Conservation (phyloP, 2,797 vertebrate species). For the Lutjanus campechanus region DNA sequence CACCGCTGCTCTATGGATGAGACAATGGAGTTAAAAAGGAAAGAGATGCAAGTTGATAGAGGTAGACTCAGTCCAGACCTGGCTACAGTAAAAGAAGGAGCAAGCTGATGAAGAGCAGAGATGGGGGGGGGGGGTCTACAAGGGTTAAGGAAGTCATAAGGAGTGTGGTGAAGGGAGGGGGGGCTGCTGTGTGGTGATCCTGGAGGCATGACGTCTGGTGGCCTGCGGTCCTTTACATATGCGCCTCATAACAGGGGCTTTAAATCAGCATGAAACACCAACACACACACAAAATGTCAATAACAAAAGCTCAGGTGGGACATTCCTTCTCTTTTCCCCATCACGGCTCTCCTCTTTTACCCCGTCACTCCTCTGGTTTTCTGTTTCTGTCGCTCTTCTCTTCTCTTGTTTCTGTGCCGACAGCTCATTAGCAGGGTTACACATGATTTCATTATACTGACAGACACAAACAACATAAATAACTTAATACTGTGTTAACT, state of each 20-base stretch:
- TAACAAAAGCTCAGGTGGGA: constrained; percentile 53
- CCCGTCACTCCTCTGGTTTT: background rate
- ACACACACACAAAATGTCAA: constrained; percentile 40
- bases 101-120: constrained; percentile 28
- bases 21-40: background rate
- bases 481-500: constrained; percentile 41
- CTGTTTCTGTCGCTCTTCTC: background rate
- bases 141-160: constrained; percentile 28
- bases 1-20: too few relatives aligned
- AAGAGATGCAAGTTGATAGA: background rate
- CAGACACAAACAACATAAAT: constrained; percentile 58
- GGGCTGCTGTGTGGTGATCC: constrained; percentile 25
- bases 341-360: constrained; percentile 3
- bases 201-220: constrained; percentile 62
- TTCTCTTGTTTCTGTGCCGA: constrained; percentile 9
- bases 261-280: constrained; percentile 64
- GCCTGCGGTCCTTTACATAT: constrained; percentile 66
- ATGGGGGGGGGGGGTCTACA: background rate
- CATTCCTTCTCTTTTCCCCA: constrained; percentile 25
- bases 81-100: constrained; percentile 8
- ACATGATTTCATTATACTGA: constrained; percentile 54
- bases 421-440: constrained; percentile 52
- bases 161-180: constrained; percentile 24
- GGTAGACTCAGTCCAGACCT: background rate
- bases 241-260: constrained; percentile 41